Conservation (phyloP, 2,797 vertebrate genomes). For the Corythornis leucogaster region DNA sequence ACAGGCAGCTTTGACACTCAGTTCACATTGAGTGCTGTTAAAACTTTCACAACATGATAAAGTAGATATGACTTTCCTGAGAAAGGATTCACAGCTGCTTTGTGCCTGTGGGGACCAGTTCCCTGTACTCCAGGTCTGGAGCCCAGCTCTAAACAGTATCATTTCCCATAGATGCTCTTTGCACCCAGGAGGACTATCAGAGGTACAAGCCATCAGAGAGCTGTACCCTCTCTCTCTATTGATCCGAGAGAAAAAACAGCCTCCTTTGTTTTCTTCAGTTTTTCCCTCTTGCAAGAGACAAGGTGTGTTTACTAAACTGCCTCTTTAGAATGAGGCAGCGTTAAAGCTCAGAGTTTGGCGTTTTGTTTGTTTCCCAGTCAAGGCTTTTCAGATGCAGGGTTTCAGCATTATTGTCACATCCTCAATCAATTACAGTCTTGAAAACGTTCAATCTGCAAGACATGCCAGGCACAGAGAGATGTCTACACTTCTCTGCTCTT, state of each 20-base stretch:
- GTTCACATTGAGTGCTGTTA: no score
- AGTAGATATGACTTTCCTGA: background rate
- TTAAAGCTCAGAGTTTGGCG: background rate
- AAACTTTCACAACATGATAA: no score
- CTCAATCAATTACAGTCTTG: background rate
- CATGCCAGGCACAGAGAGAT: background rate
- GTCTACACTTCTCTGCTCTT: background rate
- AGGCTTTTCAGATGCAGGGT: background rate
- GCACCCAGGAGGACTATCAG: background rate
- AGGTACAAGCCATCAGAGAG: background rate
- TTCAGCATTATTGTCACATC: background rate
- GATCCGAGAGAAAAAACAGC: background rate
- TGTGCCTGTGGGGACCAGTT: background rate
- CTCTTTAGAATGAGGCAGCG: background rate
- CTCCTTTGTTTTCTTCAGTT: background rate
- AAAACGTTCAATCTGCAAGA: background rate
- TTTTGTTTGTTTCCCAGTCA: background rate
- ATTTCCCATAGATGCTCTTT: background rate
- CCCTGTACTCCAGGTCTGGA: background rate
- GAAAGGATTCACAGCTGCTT: background rate
- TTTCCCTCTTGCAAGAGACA: background rate
- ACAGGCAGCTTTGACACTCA: no score
- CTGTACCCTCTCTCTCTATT: background rate
- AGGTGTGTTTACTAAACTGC: background rate
- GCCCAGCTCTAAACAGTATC: background rate